Conservation (phyloP, 2,888 invertebrate genomes). For the Cerastis rubricosa region DNA sequence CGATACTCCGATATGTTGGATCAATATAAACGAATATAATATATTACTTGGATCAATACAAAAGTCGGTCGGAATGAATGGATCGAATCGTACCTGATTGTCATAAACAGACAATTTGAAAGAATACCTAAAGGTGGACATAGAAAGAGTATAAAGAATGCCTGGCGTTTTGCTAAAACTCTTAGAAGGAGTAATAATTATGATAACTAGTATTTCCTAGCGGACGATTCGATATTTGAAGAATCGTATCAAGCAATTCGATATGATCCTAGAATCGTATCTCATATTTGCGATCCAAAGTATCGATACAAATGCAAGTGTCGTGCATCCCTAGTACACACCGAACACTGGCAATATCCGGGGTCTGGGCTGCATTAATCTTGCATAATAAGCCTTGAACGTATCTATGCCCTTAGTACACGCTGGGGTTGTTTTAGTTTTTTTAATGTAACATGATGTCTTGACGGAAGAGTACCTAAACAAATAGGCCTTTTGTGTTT, state of each 20-base stretch:
- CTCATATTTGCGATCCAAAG: not conserved
- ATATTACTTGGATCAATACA: not conserved
- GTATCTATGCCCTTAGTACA: slow-evolving; percentile 6
- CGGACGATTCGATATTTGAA: not conserved
- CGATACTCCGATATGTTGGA: not conserved
- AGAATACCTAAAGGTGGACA: not conserved
- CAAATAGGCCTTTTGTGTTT: too few species aligned
- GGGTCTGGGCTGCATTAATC: slow-evolving; percentile 52
- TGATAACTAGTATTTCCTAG: not conserved
- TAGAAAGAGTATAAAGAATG: not conserved
- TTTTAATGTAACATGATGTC: not conserved
- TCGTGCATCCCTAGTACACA: not conserved
- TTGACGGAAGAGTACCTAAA: not conserved
- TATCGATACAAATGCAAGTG: not conserved
- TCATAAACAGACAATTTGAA: not conserved
- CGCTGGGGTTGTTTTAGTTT: slow-evolving; percentile 1
- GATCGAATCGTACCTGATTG: not conserved
- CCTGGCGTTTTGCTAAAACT: not conserved
- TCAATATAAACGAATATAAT: not conserved
- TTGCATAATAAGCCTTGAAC: slow-evolving; percentile 53
- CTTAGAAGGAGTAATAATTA: not conserved
- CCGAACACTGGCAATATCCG: slow-evolving; percentile 48
- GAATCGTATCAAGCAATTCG: not conserved
- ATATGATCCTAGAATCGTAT: not conserved
- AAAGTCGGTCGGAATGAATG: not conserved